Evolutionary conservation across 2,797 vertebrate species (phyloP).

Genomic region (Lutjanus campechanus): DNA sequence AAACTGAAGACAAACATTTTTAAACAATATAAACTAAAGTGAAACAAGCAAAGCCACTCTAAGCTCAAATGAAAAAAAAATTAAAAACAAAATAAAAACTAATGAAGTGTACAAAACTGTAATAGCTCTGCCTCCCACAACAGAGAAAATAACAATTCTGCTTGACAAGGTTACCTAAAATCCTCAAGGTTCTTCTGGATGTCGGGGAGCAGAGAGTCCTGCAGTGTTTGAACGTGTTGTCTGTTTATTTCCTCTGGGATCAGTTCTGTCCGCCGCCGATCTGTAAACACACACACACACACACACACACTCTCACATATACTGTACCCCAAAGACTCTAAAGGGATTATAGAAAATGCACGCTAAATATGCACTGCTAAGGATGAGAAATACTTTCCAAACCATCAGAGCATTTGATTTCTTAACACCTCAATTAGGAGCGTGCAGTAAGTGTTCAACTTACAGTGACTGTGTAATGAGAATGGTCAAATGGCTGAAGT

Average conservation of each 20-base stretch:
- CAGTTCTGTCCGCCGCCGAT: constrained; percentile 93
- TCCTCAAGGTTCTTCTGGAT: constrained; percentile 95
- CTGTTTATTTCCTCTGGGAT: constrained; percentile 96
- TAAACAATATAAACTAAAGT: no score
- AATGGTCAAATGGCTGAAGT: constrained; percentile 5
- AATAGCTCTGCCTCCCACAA: neutral
- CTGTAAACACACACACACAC: constrained; percentile 74
- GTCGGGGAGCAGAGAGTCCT: constrained; percentile 93
- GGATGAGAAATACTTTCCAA: constrained; percentile 52
- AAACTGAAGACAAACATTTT: no score
- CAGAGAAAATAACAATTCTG: neutral
- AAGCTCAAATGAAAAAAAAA: no score
- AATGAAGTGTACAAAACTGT: no score
- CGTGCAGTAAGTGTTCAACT: constrained; percentile 26
- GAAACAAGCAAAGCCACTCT: no score
- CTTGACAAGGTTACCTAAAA: constrained; percentile 88
- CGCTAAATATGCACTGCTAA: constrained; percentile 31
- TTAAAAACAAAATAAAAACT: no score
- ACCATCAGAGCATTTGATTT: constrained; percentile 60
- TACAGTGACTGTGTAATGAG: constrained; percentile 30
- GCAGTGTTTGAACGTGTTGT: constrained; percentile 94
- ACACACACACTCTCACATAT: constrained; percentile 15
- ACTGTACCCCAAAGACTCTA: constrained; percentile 10
- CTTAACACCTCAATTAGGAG: constrained; percentile 33
- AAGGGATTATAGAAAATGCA: constrained; percentile 29